phyloP scores from a whole-genome alignment of 2,888 invertebrate genomes.

The Mechanitis mazaeus region DNA sequence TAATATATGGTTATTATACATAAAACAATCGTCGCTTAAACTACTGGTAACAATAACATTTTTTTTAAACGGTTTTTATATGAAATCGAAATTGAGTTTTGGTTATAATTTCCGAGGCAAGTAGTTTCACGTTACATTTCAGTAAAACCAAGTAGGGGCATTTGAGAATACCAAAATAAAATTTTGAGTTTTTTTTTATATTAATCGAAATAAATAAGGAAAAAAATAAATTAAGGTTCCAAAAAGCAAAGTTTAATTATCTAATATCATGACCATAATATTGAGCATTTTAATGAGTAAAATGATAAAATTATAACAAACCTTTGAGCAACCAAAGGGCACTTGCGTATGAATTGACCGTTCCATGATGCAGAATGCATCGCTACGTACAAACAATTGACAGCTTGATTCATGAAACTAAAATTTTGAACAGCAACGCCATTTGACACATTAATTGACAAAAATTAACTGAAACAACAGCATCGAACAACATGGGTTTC shows the following conservation, averaged over 20 bases:
- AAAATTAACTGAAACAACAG: constrained; percentile 66
- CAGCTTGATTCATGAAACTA: too few species aligned
- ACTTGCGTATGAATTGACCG: constrained; percentile 67
- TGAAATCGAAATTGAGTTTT: constrained; percentile 43
- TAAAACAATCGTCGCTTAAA: constrained; percentile 67
- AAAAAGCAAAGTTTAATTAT: constrained; percentile 47
- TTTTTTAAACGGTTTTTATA: constrained; percentile 21
- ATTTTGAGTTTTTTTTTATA: constrained; percentile 24
- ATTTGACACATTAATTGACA: constrained; percentile 54
- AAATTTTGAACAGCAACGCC: too few species aligned
- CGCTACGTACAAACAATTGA: constrained; percentile 26
- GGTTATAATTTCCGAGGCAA: constrained; percentile 31
- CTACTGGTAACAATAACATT: constrained; percentile 76
- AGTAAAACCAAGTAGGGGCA: constrained; percentile 18
- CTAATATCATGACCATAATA: constrained; percentile 71
- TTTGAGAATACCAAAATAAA: constrained; percentile 12
- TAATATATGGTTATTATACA: constrained; percentile 39
- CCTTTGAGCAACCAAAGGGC: constrained; percentile 66
- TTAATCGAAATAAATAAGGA: constrained; percentile 48
- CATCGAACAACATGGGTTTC: constrained; percentile 57
- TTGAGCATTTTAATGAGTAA: constrained; percentile 76
- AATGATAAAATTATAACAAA: constrained; percentile 51
- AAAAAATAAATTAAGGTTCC: constrained; percentile 50
- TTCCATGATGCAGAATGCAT: constrained; percentile 28
- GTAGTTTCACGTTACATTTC: constrained; percentile 21